Conservation (phyloP, 2,888 invertebrate genomes). For the Onchidella celtica region DNA sequence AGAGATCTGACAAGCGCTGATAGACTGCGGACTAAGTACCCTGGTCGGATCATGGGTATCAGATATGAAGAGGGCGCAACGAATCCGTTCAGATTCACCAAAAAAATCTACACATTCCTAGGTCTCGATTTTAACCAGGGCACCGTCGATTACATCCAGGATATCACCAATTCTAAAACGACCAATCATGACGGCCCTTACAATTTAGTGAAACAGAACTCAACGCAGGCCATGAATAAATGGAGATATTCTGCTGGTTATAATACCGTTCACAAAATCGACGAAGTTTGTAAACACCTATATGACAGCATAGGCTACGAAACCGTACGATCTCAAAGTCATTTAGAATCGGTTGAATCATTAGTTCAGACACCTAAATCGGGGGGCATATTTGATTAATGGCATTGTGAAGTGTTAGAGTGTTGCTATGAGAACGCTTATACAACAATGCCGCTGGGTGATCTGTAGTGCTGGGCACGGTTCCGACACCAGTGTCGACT, state of each 20-base stretch:
- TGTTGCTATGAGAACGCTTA: too few species aligned
- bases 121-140: constrained; percentile 4
- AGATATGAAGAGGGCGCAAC: constrained; percentile 48
- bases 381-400: constrained; percentile 17
- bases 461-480: too few species aligned
- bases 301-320: constrained; percentile 24
- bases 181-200: too few species aligned
- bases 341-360: constrained; percentile 5
- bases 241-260: constrained; percentile 23
- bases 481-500: too few species aligned
- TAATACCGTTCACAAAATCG: not conserved
- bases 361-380: not conserved
- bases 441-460: too few species aligned
- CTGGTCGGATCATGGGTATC: constrained; percentile 34
- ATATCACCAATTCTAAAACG: not conserved
- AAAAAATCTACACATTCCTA: constrained; percentile 47
- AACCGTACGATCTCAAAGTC: not conserved
- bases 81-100: constrained; percentile 3
- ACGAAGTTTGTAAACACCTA: constrained; percentile 16
- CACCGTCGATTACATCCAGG: not conserved
- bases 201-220: not conserved
- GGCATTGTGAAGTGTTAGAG: too few species aligned
- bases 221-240: not conserved
- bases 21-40: constrained; percentile 28
- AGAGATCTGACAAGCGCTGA: constrained; percentile 32